phyloP scores from a whole-genome alignment of 2,797 vertebrate genomes.

The Coccyzus lansbergi region DNA sequence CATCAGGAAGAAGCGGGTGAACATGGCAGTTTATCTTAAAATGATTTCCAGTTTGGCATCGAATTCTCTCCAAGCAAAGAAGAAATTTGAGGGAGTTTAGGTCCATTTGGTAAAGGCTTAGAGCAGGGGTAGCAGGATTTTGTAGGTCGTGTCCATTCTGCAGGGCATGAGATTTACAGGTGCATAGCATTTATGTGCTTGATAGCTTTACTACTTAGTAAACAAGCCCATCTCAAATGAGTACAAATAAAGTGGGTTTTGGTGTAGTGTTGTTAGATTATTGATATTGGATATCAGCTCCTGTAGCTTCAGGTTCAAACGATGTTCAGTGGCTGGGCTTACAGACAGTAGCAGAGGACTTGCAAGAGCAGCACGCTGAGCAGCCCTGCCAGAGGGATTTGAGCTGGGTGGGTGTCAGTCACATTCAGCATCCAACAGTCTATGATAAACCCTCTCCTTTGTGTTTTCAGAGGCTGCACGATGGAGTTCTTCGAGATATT shows the following conservation, averaged over 20 bases:
- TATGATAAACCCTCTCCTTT: constrained; percentile 11
- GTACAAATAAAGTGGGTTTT: not conserved
- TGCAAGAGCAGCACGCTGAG: not conserved
- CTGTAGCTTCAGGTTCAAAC: not conserved
- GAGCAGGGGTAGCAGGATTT: not conserved
- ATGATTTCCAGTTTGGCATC: not conserved
- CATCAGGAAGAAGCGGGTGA: not conserved
- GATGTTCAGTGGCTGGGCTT: not conserved
- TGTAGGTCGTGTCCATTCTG: not conserved
- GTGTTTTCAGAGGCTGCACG: constrained; percentile 84
- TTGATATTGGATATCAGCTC: rapidly evolving
- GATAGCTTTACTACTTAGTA: not conserved
- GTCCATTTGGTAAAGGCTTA: not conserved
- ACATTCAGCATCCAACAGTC: not conserved
- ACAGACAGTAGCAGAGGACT: not conserved
- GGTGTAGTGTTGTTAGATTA: not conserved
- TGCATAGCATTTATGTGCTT: not conserved
- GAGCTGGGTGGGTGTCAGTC: not conserved
- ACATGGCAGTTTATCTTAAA: not conserved
- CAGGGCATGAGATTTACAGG: not conserved
- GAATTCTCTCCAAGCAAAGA: not conserved
- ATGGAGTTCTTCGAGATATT: constrained; percentile 88
- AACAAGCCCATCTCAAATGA: not conserved
- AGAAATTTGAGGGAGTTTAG: not conserved
- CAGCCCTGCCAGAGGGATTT: not conserved